A percentile compares a stretch with the other conserved stretches of the same genome.
These are phyloP conservation scores for Laspeyria flexula DNA, from an alignment of 2,888 invertebrate species.

Conservation along the genomic window DNA sequence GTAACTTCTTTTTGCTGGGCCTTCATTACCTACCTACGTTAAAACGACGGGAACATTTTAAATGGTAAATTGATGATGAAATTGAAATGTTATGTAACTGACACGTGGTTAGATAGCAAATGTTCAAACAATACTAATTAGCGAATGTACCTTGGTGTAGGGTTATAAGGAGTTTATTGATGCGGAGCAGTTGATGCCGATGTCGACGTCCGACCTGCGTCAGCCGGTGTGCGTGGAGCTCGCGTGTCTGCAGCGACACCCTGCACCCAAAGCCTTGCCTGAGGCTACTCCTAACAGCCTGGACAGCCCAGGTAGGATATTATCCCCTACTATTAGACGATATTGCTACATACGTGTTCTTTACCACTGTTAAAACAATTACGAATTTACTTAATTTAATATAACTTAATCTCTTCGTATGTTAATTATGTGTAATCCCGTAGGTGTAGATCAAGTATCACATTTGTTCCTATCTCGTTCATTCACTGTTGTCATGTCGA, in stretches of 20 bases:
- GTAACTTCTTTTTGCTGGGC: constrained; percentile 25
- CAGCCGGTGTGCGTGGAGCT: constrained; percentile 94
- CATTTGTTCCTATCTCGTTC: constrained; percentile 15
- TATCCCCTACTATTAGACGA: no score
- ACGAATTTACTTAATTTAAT: no score
- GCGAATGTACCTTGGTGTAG: constrained; percentile 74
- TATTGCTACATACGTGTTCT: no score
- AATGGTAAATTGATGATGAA: not conserved
- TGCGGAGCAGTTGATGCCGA: constrained; percentile 95
- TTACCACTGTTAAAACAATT: no score
- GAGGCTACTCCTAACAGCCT: constrained; percentile 83
- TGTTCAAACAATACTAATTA: constrained; percentile 11
- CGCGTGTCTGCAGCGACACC: constrained; percentile 88
- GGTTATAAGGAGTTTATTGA: constrained; percentile 96
- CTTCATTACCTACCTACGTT: not conserved
- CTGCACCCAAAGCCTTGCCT: constrained; percentile 80
- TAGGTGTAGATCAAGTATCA: constrained; percentile 19
- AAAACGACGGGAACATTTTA: no score
- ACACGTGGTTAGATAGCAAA: not conserved
- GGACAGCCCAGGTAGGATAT: constrained; percentile 84
- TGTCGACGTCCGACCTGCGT: constrained; percentile 93
- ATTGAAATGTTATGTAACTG: not conserved
- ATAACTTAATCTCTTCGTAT: no score
- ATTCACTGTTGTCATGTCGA: constrained; percentile 33
- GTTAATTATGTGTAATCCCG: constrained; percentile 29